Evolutionary conservation across 2,113 vertebrate genomes (phyloP).

Genomic region (Ctenodactylus gundi): DNA sequence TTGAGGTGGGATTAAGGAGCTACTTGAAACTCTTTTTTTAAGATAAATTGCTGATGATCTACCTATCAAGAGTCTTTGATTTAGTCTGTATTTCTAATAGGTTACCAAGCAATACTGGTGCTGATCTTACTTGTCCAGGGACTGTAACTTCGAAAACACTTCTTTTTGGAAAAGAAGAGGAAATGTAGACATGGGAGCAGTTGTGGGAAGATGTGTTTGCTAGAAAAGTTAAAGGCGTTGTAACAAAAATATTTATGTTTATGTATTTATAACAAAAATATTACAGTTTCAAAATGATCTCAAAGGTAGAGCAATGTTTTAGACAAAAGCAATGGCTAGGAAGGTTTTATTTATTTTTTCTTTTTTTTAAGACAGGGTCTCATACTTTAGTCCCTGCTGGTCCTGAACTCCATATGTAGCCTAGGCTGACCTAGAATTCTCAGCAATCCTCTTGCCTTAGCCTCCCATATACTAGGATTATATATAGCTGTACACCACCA

Average conservation of each 20-base stretch:
- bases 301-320: not conserved
- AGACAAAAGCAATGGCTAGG: not conserved
- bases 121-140: not conserved
- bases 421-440: too few species aligned
- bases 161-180: not conserved
- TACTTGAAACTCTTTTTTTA: not conserved
- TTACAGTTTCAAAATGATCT: not conserved
- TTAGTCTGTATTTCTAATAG: not conserved
- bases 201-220: not conserved
- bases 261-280: too few species aligned
- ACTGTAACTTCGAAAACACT: not conserved
- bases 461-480: too few species aligned
- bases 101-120: not conserved
- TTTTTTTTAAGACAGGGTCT: too few species aligned
- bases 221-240: not conserved
- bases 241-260: not conserved
- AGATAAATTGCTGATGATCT: not conserved
- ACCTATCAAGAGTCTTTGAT: not conserved
- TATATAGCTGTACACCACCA: too few species aligned
- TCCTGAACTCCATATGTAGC: too few species aligned
- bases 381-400: too few species aligned
- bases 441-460: too few species aligned
- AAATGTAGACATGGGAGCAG: not conserved
- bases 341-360: conserved; percentile 30
- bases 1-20: conserved; percentile 5